Conservation (phyloP, 2,113 vertebrate genomes). For the Myrmophylax atrothorax region DNA sequence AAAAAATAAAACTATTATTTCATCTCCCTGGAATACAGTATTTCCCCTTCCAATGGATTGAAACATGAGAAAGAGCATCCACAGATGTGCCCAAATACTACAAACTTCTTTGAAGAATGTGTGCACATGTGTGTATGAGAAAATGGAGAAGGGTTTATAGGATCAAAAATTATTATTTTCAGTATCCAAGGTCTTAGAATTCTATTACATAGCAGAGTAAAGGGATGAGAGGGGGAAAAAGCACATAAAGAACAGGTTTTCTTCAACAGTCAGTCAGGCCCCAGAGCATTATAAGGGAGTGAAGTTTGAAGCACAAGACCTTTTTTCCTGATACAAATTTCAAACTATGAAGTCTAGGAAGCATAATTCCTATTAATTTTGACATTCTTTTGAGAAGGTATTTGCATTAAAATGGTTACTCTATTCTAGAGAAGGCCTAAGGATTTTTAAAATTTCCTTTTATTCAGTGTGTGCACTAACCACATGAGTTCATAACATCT, state of each 20-base stretch:
- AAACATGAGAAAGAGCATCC: neutral
- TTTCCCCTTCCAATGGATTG: neutral
- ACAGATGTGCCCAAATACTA: neutral
- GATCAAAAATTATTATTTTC: constrained; percentile 6
- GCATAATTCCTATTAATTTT: neutral
- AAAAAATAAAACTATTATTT: neutral
- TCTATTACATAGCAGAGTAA: neutral
- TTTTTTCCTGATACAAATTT: neutral
- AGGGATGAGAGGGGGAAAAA: neutral
- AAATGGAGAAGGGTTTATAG: neutral
- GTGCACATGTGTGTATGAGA: neutral
- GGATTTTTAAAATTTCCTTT: neutral
- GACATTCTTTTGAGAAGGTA: neutral
- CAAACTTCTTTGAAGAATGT: neutral
- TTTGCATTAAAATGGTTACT: neutral
- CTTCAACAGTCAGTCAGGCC: neutral
- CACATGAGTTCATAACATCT: neutral
- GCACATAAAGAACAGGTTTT: neutral
- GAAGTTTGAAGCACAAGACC: neutral
- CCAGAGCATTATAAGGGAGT: accelerated
- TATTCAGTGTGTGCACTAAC: neutral
- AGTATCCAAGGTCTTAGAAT: neutral
- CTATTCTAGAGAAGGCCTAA: neutral
- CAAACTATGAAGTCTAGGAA: neutral
- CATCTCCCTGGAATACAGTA: neutral